Evolutionary conservation across 1,140 invertebrate species (phyloP), one percentile per base, ranked within the genome.

Genomic region (Cotesia vestalis): DNA sequence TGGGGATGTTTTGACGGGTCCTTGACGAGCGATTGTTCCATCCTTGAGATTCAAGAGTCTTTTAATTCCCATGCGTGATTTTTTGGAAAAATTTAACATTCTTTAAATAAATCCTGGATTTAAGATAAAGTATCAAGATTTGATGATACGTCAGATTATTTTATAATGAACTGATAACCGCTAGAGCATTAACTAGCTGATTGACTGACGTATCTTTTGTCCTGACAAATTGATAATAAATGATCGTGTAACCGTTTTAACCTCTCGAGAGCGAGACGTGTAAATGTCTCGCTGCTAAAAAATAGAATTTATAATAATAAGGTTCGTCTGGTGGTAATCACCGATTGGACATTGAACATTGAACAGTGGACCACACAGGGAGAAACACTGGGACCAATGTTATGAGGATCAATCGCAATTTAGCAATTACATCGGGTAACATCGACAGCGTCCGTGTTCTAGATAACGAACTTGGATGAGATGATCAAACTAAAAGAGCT

Each of bases 1-100:
- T 81, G 79, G 80, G 80, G 81, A 85, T 86, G 84, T 86, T 86
- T 83, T 87, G 85, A 87, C 84, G 83, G 80, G 77, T 78, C 81
- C 72, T 87, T 85, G 83, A 87, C 83, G 83, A 85, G 78, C 83
- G 78, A 85, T 86, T 85, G 83, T 85, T 81, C 83, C 79, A 78
- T 66, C 72, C 80, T 80, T 78, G 79, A 81, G 40, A 46, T 11
- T 27, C 27, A 27, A 27, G 78, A 79, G 64, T 76, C 71, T 69
- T 11, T 34, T 4, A 27, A 61, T 27, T 61, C 59, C 59, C 11
- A 17, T 20, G 14, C 3, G 12, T 27, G 34, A 61, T 27, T 27
- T 27, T 61, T 61, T 27, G 9, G 14, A 14, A 57, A n/a, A 14
- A 14, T 57, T 9, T 57, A 46, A 46, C 6, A 9, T 9, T 46